Percentiles rank a stretch among this genome's conserved stretches.
phyloP scores from a whole-genome alignment of 2,113 vertebrate species.

The Clarias batrachus region DNA sequence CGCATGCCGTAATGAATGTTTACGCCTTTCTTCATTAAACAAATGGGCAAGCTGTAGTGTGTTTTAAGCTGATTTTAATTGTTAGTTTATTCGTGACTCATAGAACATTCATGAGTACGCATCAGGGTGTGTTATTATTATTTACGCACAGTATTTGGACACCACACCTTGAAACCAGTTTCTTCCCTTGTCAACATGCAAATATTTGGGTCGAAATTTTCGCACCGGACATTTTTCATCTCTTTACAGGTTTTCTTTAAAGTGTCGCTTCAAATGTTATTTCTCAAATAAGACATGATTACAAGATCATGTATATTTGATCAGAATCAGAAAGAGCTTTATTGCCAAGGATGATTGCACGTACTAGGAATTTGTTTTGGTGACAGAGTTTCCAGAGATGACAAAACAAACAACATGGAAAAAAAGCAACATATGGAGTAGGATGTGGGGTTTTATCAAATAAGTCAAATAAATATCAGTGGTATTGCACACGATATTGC shows the following conservation, averaged over 20 bases:
- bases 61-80: neutral
- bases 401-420: too few species aligned
- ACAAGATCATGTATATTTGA: too few species aligned
- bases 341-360: too few species aligned
- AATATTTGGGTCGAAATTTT: neutral
- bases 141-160: neutral
- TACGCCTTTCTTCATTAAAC: neutral
- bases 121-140: neutral
- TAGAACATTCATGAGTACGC: neutral
- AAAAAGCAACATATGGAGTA: too few species aligned
- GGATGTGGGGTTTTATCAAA: too few species aligned
- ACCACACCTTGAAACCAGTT: neutral
- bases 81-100: slow-evolving; percentile 2
- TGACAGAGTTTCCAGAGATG: too few species aligned
- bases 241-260: neutral
- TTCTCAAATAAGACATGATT: neutral
- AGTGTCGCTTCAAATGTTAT: neutral
- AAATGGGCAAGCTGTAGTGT: neutral
- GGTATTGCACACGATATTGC: too few species aligned
- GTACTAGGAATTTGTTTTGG: too few species aligned
- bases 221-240: neutral
- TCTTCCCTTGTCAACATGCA: neutral
- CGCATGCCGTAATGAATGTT: neutral
- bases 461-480: too few species aligned
- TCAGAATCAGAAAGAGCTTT: too few species aligned